Base-by-base conservation (phyloP, 2,888 invertebrate genomes). In the Tenodera sinensis region DNA sequence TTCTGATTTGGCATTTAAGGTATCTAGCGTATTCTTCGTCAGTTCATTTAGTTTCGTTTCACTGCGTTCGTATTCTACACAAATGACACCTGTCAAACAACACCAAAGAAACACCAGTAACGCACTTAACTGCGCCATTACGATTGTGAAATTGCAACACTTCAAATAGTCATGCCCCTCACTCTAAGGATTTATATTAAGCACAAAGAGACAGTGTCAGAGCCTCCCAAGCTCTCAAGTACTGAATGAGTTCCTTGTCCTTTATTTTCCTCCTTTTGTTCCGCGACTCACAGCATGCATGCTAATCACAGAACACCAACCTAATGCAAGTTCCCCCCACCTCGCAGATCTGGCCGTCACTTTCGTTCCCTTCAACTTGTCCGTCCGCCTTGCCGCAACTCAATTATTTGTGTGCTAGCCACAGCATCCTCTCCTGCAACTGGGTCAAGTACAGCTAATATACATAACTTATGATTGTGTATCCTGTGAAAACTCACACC, bases 1-100 rank as follows among this genome's bases (percentile, higher is more conserved):
- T 82, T 89, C 89, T 85, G 84, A 81, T 34, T 90, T 90, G 2
- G 42, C 86, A 88, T 90, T 90, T 84, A 89, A 89, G 47, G 88
- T 28, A 71, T 90, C 89, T 27, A 90, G 84, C 14, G 90, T 87
- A 42, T 88, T 89, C 82, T 90, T 89, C 42, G 85, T 86, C 30
- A 89, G 47, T 47, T 83, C 28, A 20, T 88, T 84, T 28, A 87
- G 34, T 54, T 82, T 71, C 9, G 27, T 83, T 28, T 83, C 87
- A 82, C 30, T 30, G 2, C 30, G 20, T 81, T 86, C 88, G 27
- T 81, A 82, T n/a, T 34, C 82, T 25, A n/a, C 47, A 86, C 27
- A 30, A 27, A 88, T 34, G 3, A 88, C 54, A 83, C 20, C 83
- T 83, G 83, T 71, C 34, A 34, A 89, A n/a, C 28, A 85, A 54